Evolutionary conservation across 2,888 invertebrate species (phyloP), one percentile per base, ranked within the genome.

Genomic region (Zygothrica quintamaculata): DNA sequence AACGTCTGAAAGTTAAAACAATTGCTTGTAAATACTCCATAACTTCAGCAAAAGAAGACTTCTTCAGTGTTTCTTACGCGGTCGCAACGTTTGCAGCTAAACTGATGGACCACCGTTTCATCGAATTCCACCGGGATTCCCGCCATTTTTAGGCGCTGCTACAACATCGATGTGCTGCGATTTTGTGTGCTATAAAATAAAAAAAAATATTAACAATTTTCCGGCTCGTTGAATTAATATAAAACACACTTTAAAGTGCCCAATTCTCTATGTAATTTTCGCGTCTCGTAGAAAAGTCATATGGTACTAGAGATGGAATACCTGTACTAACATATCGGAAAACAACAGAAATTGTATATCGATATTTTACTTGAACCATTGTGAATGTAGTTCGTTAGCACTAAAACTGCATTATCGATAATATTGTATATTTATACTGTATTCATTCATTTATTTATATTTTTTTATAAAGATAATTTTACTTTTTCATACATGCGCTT

Each of bases 51-150:
- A 12, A n/a, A 26, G 4, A 12, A 26, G 12, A 12, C 9, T 12
- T 12, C 12, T 34, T 12, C 8, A 34, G 55, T 47, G 29, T 46
- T 50, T 81, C 82, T 81, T 78, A 84, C 82, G 55, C 87, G 78
- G 67, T 84, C 84, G 72, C 82, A 84, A 53, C 82, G 87, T 67
- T 84, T 84, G 76, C 82, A 84, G 72, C 78, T 78, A 57, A 84
- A 84, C 64, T 82, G 84, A 58, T 77, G 76, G 71, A 69, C 78
- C 44, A 68, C 81, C 40, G 84, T 68, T 61, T 84, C 87, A 52
- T 86, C 82, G 36, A 81, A 86, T 70, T 81, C 84, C 42, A 77
- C 81, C 78, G 84, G 67, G 65, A 84, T 81, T 39, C 72, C 84
- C 69, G 82, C 71, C 82, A 82, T 81, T 46, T n/a, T 36, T 72